Percentiles rank a stretch among this genome's conserved stretches.
Evolutionary conservation across 2,797 vertebrate genomes (phyloP).

Genomic region (Melanotaenia parkinsoni): DNA sequence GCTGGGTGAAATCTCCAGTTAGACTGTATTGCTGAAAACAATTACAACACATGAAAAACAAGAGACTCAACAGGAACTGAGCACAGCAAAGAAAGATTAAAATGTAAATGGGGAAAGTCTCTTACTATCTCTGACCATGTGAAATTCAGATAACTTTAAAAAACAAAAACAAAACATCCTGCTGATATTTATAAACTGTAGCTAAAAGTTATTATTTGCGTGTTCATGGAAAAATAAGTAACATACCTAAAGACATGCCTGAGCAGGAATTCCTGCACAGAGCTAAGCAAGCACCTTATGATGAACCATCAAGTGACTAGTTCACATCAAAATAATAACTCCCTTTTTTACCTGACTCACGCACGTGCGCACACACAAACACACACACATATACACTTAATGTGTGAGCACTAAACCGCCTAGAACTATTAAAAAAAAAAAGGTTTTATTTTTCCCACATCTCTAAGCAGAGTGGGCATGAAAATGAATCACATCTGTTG

Average conservation of each 20-base stretch:
- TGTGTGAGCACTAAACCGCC: slow-evolving; percentile 39
- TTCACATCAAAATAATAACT: neutral
- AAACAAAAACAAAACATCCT: too few relatives aligned
- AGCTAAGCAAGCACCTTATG: neutral
- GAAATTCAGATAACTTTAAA: too few relatives aligned
- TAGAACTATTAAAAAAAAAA: slow-evolving; percentile 59
- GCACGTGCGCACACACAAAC: slow-evolving; percentile 22
- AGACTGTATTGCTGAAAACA: too few relatives aligned
- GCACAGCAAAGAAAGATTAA: too few relatives aligned
- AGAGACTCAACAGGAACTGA: too few relatives aligned
- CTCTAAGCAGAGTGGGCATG: slow-evolving; percentile 53
- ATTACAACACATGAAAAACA: too few relatives aligned
- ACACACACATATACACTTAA: neutral
- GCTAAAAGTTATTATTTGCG: too few relatives aligned
- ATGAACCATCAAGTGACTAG: slow-evolving; percentile 32
- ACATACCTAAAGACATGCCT: neutral
- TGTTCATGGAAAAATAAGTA: too few relatives aligned
- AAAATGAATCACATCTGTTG: slow-evolving; percentile 53
- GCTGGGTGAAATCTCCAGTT: too few relatives aligned
- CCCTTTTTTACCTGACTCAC: slow-evolving; percentile 23
- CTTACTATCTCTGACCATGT: too few relatives aligned
- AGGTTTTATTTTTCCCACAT: slow-evolving; percentile 51
- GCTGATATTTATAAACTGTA: too few relatives aligned
- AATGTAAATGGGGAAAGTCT: too few relatives aligned
- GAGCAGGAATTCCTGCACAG: neutral